Conservation (phyloP, 2,113 vertebrate genomes). For the Hippopotamus amphibius region DNA sequence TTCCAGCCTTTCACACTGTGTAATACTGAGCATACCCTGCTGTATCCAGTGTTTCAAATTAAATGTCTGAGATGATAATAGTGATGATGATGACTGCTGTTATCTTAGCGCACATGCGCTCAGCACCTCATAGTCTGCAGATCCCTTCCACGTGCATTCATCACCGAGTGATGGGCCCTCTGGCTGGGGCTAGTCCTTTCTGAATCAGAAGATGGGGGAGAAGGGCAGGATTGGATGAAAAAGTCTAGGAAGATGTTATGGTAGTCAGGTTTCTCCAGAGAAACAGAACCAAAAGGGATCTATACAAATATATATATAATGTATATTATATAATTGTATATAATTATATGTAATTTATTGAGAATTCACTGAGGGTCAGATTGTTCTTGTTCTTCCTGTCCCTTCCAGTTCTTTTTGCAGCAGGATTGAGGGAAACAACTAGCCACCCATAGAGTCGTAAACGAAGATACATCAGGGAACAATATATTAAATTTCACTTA, state of each 20-base stretch:
- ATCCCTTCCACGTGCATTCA: not conserved
- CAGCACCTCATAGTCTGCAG: not conserved
- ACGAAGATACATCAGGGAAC: slow-evolving; percentile 35
- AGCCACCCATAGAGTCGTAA: not conserved
- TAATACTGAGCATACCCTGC: not conserved
- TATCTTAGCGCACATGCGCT: no score
- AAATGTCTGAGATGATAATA: not conserved
- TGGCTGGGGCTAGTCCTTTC: not conserved
- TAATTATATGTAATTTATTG: not conserved
- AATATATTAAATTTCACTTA: not conserved
- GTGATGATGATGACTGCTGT: not conserved
- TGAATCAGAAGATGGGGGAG: not conserved
- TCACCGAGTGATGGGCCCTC: not conserved
- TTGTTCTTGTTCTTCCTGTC: not conserved
- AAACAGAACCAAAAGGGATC: not conserved
- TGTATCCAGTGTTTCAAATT: not conserved
- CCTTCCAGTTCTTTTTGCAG: not conserved
- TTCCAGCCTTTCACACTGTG: not conserved
- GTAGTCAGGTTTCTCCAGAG: not conserved
- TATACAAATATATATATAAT: not conserved
- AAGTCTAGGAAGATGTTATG: not conserved
- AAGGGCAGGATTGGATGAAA: not conserved
- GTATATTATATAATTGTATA: not conserved
- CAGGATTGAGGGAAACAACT: slow-evolving; percentile 30
- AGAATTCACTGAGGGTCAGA: slow-evolving; percentile 19